Evolutionary conservation across 1,140 invertebrate species (phyloP).

Genomic region (Arion vulgaris): DNA sequence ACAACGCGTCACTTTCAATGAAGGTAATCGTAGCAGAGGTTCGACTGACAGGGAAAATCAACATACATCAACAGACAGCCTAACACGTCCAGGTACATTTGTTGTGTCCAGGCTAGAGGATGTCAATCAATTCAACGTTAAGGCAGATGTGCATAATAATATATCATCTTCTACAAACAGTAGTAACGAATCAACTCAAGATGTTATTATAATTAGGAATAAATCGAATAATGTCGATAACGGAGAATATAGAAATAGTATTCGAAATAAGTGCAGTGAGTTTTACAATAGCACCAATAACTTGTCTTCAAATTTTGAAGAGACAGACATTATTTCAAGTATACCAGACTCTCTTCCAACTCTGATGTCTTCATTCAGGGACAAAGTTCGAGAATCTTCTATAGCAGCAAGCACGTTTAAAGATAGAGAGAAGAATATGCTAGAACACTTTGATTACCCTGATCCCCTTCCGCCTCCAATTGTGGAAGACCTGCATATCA

Average conservation of each 20-base stretch:
- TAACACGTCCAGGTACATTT: neutral
- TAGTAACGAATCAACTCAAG: neutral
- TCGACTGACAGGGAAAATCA: slow-evolving; percentile 1
- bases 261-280: slow-evolving; percentile 49
- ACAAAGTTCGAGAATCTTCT: slow-evolving; percentile 51
- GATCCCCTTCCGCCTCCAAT: slow-evolving; percentile 24
- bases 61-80: slow-evolving; percentile 12
- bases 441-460: slow-evolving; percentile 34
- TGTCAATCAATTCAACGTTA: slow-evolving; percentile 43
- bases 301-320: slow-evolving; percentile 32
- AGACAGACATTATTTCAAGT: neutral
- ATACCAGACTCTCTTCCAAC: slow-evolving; percentile 41
- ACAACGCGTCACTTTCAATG: slow-evolving; percentile 60
- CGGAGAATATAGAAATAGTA: slow-evolving; percentile 49
- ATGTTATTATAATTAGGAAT: neutral
- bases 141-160: slow-evolving; percentile 45
- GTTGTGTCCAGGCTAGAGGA: neutral
- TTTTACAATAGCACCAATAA: slow-evolving; percentile 44
- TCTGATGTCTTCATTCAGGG: slow-evolving; percentile 49
- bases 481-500: neutral
- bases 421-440: slow-evolving; percentile 41
- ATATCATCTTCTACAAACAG: neutral
- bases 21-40: slow-evolving; percentile 45
- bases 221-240: slow-evolving; percentile 13
- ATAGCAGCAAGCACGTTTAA: slow-evolving; percentile 45